A percentile compares a stretch with the other conserved stretches of the same genome.
These are phyloP conservation scores for Parnassius glacialis DNA, from an alignment of 2,888 invertebrate species.

Conservation along the genomic window DNA sequence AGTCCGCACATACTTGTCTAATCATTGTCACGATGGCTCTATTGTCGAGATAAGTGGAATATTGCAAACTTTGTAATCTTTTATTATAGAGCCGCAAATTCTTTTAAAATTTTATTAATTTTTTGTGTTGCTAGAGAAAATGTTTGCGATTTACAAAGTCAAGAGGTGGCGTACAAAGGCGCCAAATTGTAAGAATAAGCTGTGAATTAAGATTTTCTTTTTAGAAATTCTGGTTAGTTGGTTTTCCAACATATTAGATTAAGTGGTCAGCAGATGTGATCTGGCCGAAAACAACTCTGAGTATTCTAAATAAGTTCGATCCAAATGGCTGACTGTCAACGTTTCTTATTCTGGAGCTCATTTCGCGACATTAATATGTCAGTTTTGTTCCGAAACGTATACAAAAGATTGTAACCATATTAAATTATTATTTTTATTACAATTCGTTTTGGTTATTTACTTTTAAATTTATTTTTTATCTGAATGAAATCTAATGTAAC, in stretches of 20 bases:
- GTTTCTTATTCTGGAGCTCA: slow-evolving; percentile 1
- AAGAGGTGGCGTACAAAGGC: no score
- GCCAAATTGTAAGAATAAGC: no score
- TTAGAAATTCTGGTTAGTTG: slow-evolving; percentile 1
- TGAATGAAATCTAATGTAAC: background rate
- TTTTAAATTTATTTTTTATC: no score
- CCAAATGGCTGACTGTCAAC: slow-evolving; percentile 18
- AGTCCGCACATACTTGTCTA: background rate
- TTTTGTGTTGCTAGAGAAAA: background rate
- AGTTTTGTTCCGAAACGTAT: background rate
- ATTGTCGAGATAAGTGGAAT: slow-evolving; percentile 5
- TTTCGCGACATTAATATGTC: background rate
- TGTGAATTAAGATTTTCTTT: no score
- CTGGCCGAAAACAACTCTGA: slow-evolving; percentile 34
- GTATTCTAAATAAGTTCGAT: slow-evolving; percentile 21
- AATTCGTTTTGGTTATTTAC: no score
- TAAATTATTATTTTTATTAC: no score
- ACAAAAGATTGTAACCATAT: no score
- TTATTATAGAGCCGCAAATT: background rate
- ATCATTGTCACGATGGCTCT: background rate
- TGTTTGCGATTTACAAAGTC: no score
- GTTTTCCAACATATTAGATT: slow-evolving; percentile 45
- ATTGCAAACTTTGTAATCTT: background rate
- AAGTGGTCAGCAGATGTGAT: slow-evolving; percentile 35
- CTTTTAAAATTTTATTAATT: slow-evolving; percentile 6